Conservation (phyloP, 2,113 vertebrate genomes). For the Arothron firmamentum region DNA sequence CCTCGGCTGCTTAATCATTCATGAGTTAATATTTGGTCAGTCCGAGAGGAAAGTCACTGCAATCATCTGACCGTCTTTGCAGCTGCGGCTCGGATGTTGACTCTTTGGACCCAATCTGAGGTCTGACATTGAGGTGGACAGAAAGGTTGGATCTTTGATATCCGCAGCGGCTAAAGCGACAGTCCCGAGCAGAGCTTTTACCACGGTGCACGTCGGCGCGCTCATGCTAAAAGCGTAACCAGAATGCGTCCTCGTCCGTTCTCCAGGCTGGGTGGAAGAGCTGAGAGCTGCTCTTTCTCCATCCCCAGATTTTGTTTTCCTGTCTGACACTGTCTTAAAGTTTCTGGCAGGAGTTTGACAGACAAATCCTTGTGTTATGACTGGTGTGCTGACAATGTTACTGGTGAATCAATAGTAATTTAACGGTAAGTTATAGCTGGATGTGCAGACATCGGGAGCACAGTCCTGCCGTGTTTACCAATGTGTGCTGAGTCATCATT, state of each 20-base stretch:
- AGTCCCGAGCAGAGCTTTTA: too few species aligned
- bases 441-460: slow-evolving; percentile 37
- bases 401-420: slow-evolving; percentile 52
- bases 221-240: too few species aligned
- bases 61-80: slow-evolving; percentile 13
- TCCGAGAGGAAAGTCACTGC: slow-evolving; percentile 39
- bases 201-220: too few species aligned
- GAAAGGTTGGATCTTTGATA: slow-evolving; percentile 16
- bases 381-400: slow-evolving; percentile 29
- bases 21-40: slow-evolving; percentile 34
- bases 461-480: slow-evolving; percentile 51
- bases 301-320: slow-evolving; percentile 12
- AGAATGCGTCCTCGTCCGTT: slow-evolving; percentile 9
- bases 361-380: slow-evolving; percentile 42
- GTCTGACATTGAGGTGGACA: too few species aligned
- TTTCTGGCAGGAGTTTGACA: slow-evolving; percentile 36
- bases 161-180: not conserved
- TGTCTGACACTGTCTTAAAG: slow-evolving; percentile 9
- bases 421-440: slow-evolving; percentile 48
- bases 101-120: slow-evolving; percentile 5
- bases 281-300: slow-evolving; percentile 2
- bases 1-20: slow-evolving; percentile 7
- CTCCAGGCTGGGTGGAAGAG: slow-evolving; percentile 22
- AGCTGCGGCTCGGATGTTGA: slow-evolving; percentile 27
- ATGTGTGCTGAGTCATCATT: slow-evolving; percentile 53